Evolutionary conservation across 2,797 vertebrate species (phyloP).

Genomic region (Acrossocheilus fasciatus): DNA sequence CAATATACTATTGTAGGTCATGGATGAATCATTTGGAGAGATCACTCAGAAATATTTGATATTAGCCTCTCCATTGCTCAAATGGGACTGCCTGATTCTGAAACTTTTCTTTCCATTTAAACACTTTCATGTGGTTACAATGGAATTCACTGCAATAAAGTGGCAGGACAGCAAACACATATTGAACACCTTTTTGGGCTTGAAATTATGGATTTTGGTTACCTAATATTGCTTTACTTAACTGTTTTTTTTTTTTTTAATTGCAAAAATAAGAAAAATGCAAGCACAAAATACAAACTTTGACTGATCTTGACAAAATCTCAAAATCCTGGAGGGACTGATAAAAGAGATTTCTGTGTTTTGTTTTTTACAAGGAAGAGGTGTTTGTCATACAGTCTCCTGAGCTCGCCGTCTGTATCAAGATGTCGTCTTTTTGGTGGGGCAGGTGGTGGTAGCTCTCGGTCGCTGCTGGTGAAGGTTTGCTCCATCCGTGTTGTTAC

Average conservation of each 20-base stretch:
- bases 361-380: not conserved
- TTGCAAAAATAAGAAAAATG: not conserved
- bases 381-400: conserved; percentile 81
- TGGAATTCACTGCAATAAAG: not conserved
- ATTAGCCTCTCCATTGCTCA: not conserved
- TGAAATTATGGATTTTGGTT: not conserved
- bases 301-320: not conserved
- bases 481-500: conserved; percentile 72
- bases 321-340: not conserved
- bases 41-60: not conserved
- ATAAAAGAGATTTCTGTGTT: not conserved
- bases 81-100: not conserved
- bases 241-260: not conserved
- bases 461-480: conserved; percentile 66
- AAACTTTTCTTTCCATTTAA: not conserved
- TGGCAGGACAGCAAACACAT: not conserved
- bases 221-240: not conserved
- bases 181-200: not conserved
- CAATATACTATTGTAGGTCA: not conserved
- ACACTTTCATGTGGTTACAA: not conserved
- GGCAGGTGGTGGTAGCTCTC: conserved; percentile 85
- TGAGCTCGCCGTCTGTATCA: conserved; percentile 84
- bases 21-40: not conserved
- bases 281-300: not conserved
- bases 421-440: conserved; percentile 91